Conservation (phyloP, 2,797 vertebrate genomes). For the Aldrovandia affinis region DNA sequence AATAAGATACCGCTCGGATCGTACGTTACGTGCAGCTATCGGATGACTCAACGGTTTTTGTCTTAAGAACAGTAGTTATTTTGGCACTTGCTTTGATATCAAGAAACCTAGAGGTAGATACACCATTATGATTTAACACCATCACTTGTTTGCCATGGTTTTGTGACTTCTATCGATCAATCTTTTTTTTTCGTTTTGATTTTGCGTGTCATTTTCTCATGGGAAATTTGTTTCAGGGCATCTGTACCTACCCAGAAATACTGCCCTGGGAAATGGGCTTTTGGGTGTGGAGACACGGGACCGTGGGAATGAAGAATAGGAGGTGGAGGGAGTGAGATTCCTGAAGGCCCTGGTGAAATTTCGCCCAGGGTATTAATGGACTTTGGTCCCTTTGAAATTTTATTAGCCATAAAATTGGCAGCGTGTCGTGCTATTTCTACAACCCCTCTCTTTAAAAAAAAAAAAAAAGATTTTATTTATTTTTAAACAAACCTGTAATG, state of each 20-base stretch:
- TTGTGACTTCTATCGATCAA: too few relatives aligned
- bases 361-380: constrained; percentile 85
- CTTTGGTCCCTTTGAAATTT: constrained; percentile 91
- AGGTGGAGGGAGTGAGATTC: constrained; percentile 78
- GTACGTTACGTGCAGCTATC: background rate
- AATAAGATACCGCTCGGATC: background rate
- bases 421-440: constrained; percentile 78
- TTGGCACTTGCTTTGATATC: background rate
- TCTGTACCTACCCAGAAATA: constrained; percentile 3
- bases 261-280: constrained; percentile 47
- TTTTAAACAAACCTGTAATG: constrained; percentile 66
- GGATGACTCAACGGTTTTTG: background rate
- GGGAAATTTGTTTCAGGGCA: constrained; percentile 12
- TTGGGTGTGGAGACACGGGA: constrained; percentile 54
- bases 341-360: constrained; percentile 79
- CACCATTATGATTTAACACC: background rate
- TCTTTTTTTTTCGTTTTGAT: constrained; percentile 10
- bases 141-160: too few relatives aligned
- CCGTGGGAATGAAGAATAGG: constrained; percentile 77
- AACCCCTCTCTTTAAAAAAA: constrained; percentile 58
- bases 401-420: constrained; percentile 94
- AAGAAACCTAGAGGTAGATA: background rate
- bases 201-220: constrained; percentile 6
- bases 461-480: constrained; percentile 60
- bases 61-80: background rate